Evolutionary conservation across 2,888 invertebrate genomes (phyloP).

Genomic region (Scotopteryx bipunctaria): DNA sequence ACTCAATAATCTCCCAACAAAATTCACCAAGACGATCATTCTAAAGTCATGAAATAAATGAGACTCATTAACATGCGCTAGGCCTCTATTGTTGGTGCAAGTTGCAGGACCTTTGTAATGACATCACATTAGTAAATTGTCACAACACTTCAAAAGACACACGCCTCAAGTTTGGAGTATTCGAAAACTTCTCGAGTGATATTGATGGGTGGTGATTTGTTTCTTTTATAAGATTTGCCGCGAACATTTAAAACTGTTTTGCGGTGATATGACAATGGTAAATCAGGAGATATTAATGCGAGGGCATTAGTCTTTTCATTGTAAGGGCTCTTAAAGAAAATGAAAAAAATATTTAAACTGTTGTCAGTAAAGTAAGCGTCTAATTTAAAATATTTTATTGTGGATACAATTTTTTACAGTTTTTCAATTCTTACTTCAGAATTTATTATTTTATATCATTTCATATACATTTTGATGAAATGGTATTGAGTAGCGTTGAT

Average conservation of each 20-base stretch:
- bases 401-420: neutral
- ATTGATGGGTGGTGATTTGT: conserved; percentile 78
- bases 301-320: conserved; percentile 42
- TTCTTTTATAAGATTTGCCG: conserved; percentile 66
- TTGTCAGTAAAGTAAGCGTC: conserved; percentile 3
- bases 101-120: conserved; percentile 67
- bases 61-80: conserved; percentile 73
- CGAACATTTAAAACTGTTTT: conserved; percentile 63
- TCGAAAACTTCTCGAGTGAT: conserved; percentile 60
- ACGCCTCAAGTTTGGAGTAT: conserved; percentile 59
- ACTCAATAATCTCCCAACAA: conserved; percentile 64
- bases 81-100: conserved; percentile 59
- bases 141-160: conserved; percentile 80
- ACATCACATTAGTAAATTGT: conserved; percentile 80
- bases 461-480: too few relatives aligned
- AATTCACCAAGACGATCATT: conserved; percentile 75
- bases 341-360: conserved; percentile 12
- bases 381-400: conserved; percentile 11
- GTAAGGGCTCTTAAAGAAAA: conserved; percentile 25
- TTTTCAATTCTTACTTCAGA: too few relatives aligned
- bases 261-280: conserved; percentile 58
- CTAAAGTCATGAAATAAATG: conserved; percentile 78
- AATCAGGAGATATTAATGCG: conserved; percentile 52
- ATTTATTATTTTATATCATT: too few relatives aligned
- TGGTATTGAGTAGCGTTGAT: too few relatives aligned